Evolutionary conservation across 2,888 invertebrate species (phyloP), one percentile per base, ranked within the genome.

Genomic region (Neoascia interrupta): DNA sequence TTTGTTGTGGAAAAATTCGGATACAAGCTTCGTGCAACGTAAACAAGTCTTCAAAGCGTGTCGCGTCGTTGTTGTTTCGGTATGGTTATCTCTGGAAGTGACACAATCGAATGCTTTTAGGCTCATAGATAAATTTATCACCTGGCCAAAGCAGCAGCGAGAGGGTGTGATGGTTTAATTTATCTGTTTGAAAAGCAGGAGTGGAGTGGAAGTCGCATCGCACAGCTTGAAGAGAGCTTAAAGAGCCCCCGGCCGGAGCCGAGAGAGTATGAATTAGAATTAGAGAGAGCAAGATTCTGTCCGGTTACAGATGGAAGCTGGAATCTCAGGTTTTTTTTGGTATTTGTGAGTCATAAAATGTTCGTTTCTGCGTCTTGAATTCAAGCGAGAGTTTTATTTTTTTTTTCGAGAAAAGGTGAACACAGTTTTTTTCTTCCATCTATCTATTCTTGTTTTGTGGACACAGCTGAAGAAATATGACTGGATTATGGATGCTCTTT

Each of bases 361-460:
- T n/a, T n/a, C 19, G 51, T 63, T 70, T 75, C 41, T 56, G 69
- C 36, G 56, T 49, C 39, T 61, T 54, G 23, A 34, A 31, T 54
- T 49, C 21, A 54, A 61, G 69, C 69, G 69, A 74, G 74, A 74
- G 60, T 73, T 66, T 23, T 54, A 8, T n/a, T n/a, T n/a, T n/a
- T n/a, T n/a, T n/a, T n/a, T n/a, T n/a, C n/a, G n/a, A n/a, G n/a
- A n/a, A 45, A 54, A 66, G 45, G 36, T 54, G 36, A 45, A 54
- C 66, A 51, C 19, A 54, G 19, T 68, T 28, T n/a, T n/a, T n/a
- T n/a, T n/a, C n/a, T n/a, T n/a, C n/a, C n/a, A n/a, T n/a, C n/a
- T 56, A 53, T 56, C 19, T 39, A 31, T 49, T 58, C 37, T 19
- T n/a, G 53, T 34, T n/a, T 23, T 47, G 47, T 39, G 37, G 66